Percentiles rank a stretch among this genome's conserved stretches.
Evolutionary conservation across 2,797 vertebrate species (phyloP).

Genomic region (Sebastes cheni): DNA sequence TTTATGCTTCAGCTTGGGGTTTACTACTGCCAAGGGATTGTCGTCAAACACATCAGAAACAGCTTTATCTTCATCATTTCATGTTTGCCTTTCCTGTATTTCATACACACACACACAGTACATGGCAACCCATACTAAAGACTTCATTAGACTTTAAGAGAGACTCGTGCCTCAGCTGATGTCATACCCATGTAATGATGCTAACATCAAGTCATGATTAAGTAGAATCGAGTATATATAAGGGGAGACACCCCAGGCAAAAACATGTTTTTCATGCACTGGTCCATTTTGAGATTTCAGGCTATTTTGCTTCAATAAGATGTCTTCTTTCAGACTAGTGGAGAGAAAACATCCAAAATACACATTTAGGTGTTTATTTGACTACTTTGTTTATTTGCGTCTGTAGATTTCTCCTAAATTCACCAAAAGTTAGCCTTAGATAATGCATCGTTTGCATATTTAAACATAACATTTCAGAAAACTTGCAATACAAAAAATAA

Average conservation of each 20-base stretch:
- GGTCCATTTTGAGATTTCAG: no score
- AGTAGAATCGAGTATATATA: not conserved
- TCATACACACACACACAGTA: not conserved
- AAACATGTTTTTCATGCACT: no score
- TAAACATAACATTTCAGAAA: not conserved
- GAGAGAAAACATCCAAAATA: no score
- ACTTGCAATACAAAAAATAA: no score
- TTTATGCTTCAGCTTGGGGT: conserved; percentile 45
- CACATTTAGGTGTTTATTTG: not conserved
- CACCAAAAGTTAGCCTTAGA: not conserved
- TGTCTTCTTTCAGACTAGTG: no score
- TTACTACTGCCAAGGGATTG: conserved; percentile 36
- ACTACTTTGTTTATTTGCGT: not conserved
- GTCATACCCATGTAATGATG: conserved; percentile 2
- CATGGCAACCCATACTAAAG: not conserved
- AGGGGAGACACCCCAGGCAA: not conserved
- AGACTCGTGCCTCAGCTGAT: conserved; percentile 10
- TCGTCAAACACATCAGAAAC: conserved; percentile 31
- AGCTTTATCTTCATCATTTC: conserved; percentile 23
- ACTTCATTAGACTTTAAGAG: not conserved
- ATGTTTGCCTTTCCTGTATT: conserved; percentile 16
- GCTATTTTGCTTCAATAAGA: rapidly evolving
- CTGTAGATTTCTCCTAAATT: not conserved
- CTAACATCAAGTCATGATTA: conserved; percentile 12
- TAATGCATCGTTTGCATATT: not conserved